Evolutionary conservation across 2,797 vertebrate genomes (phyloP).

Genomic region (Zalophus californianus): DNA sequence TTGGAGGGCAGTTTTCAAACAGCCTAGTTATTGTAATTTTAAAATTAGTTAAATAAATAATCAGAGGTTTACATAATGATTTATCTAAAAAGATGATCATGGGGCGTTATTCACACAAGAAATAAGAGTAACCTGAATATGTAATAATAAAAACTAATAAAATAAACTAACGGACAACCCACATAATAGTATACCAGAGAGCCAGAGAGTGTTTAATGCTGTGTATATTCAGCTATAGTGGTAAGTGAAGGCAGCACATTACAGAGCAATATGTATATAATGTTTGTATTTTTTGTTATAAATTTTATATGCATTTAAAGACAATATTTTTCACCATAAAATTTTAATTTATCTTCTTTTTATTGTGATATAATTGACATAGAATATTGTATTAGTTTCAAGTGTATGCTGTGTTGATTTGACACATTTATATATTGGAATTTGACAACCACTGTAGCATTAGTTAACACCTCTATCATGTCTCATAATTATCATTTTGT

Average conservation of each 20-base stretch:
- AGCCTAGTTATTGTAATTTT: not conserved
- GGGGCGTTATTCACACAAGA: not conserved
- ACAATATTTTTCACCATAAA: not conserved
- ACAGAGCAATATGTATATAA: not conserved
- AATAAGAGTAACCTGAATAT: not conserved
- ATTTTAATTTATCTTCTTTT: not conserved
- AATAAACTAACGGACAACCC: not conserved
- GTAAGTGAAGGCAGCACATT: not conserved
- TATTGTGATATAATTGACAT: not conserved
- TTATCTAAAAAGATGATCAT: not conserved
- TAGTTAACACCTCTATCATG: not conserved
- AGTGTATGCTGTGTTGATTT: not conserved
- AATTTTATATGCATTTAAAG: not conserved
- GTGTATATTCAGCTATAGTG: not conserved
- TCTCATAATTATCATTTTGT: not conserved
- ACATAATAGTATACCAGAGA: not conserved
- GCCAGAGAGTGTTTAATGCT: not conserved
- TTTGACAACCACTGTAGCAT: not conserved
- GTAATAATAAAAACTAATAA: not conserved
- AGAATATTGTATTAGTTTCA: not conserved
- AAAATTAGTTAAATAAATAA: conserved; percentile 10
- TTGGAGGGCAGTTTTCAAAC: not conserved
- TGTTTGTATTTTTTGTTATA: not conserved
- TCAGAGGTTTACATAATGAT: not conserved
- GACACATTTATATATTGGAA: not conserved